These are phyloP conservation scores for Carposina sasakii DNA, from an alignment of 1,140 invertebrate species.

Conservation along the genomic window DNA sequence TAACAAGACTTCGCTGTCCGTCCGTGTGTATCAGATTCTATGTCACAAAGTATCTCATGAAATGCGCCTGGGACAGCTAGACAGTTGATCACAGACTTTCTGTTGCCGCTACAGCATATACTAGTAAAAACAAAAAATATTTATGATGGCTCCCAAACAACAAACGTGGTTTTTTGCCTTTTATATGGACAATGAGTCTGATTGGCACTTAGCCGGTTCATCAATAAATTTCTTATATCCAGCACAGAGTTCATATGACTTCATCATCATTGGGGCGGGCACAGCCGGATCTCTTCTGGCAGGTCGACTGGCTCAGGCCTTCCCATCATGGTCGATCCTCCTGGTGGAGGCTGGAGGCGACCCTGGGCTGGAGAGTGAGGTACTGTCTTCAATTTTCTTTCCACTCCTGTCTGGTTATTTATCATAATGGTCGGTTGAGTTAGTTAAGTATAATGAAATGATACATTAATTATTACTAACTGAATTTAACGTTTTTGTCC, in stretches of 20 bases:
- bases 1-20: no score
- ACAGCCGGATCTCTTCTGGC: conserved; percentile 79
- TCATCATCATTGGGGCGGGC: conserved; percentile 79
- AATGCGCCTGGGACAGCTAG: not conserved
- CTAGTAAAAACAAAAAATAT: not conserved
- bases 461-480: no score
- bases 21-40: no score
- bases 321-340: conserved; percentile 71
- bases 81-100: not conserved
- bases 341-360: conserved; percentile 77
- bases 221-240: conserved; percentile 19
- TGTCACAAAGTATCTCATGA: no score
- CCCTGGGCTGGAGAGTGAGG: conserved; percentile 68
- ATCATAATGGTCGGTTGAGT: no score
- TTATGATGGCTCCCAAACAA: not conserved
- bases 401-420: no score
- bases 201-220: no score
- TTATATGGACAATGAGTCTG: no score
- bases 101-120: not conserved
- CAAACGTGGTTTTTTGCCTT: no score
- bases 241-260: conserved; percentile 58
- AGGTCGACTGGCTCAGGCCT: conserved; percentile 69
- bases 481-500: no score
- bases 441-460: no score
- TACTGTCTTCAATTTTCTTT: conserved; percentile 22